Evolutionary conservation across 2,113 vertebrate species (phyloP), one percentile per base, ranked within the genome.

Genomic region (Pseudopodoces humilis): DNA sequence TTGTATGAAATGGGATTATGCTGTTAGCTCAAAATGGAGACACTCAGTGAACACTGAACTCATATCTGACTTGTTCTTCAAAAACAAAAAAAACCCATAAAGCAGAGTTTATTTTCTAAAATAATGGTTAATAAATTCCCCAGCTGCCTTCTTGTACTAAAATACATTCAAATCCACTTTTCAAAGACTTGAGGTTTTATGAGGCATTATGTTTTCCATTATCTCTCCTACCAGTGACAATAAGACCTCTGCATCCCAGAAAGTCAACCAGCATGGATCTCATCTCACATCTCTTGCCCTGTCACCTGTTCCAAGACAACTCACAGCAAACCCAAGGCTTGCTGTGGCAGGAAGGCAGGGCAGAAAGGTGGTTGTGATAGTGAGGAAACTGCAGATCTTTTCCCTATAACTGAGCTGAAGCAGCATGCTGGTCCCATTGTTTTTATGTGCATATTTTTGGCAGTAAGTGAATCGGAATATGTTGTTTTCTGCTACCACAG

Each of bases 371-470:
- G 6, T 72, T 86, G 37, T 11, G 28, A 83, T 31, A 17, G 31
- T 83, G 35, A 83, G 23, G n/a, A 81, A 91, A 94, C 13, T 78
- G 47, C 68, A 86, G 55, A n/a, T 90, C 75, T 90, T 81, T 86
- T 92, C 44, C 30, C 39, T 47, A 19, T 41, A 90, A 62, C 72
- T 75, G 83, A 78, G 47, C 47, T 94, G 85, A 78, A 95, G 69
- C 68, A 90, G 60, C 64, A 50, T 75, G 71, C 49, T 60, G 60
- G 58, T 96, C 72, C 43, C 77, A 84, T 92, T 90, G 91, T 85
- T 88, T 96, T 97, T 94, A 93, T 91, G 80, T 72, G 80, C 58
- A 31, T 70, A 68, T 90, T 94, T 96, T 93, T 96, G 96, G 89
- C 89, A 92, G 80, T 43, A 76, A 91, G 55, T 59, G 87, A 95